A percentile compares a stretch with the other conserved stretches of the same genome.
phyloP scores from a whole-genome alignment of 2,888 invertebrate genomes.

The Cenopis cana region DNA sequence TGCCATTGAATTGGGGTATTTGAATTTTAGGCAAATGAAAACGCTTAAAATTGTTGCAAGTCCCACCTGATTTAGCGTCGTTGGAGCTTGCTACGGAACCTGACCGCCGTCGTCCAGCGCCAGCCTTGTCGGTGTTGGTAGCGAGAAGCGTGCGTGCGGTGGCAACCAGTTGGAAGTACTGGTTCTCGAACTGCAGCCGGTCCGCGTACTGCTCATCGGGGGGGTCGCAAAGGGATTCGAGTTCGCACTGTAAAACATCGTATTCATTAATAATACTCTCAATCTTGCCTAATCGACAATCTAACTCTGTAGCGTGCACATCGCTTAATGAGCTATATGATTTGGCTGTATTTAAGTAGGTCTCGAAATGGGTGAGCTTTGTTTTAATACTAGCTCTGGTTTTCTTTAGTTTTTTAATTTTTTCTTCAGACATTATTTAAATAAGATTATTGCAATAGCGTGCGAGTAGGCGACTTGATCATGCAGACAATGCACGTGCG shows the following conservation, averaged over 20 bases:
- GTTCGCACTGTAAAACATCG: conserved; percentile 8
- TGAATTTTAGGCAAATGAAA: conserved; percentile 8
- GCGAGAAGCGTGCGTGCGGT: conserved; percentile 4
- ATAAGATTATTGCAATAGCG: no score
- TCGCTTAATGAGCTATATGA: conserved; percentile 1
- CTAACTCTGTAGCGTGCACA: background rate
- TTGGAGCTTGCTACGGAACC: background rate
- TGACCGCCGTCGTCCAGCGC: background rate
- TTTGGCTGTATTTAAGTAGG: background rate
- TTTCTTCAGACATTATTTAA: no score
- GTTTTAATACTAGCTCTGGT: no score
- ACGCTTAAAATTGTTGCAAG: conserved; percentile 5
- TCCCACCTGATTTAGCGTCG: conserved; percentile 6
- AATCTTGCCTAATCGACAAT: background rate
- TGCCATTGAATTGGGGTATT: conserved; percentile 9
- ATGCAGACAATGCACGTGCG: no score
- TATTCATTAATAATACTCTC: conserved; percentile 1
- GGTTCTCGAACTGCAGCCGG: conserved; percentile 2
- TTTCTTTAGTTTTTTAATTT: no score
- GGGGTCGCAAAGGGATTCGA: conserved; percentile 1
- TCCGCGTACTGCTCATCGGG: conserved; percentile 8
- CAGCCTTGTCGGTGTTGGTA: background rate
- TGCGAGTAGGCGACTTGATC: no score
- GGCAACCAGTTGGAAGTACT: conserved; percentile 13
- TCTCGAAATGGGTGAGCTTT: background rate